phyloP scores from a whole-genome alignment of 2,113 vertebrate species.

The Alces alces region DNA sequence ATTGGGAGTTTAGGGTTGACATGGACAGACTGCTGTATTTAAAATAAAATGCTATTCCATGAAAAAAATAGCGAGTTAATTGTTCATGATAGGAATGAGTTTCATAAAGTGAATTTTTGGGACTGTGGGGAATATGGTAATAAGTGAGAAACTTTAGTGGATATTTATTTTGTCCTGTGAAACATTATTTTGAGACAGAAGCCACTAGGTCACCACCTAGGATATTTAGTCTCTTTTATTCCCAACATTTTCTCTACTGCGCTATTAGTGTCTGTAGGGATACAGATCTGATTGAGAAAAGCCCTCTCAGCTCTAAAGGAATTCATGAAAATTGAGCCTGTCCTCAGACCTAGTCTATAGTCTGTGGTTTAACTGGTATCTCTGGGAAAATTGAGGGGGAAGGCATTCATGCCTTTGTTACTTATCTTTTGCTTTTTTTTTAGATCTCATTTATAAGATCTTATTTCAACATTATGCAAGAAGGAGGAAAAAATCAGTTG shows the following conservation, averaged over 20 bases:
- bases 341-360: background rate
- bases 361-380: background rate
- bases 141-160: background rate
- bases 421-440: background rate
- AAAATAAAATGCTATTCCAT: background rate
- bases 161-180: background rate
- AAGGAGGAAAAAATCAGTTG: background rate
- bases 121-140: background rate
- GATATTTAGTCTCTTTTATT: background rate
- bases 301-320: background rate
- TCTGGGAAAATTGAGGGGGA: background rate
- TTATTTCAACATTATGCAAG: background rate
- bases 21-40: background rate
- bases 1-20: background rate
- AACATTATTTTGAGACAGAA: background rate
- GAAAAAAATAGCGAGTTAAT: background rate
- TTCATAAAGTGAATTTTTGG: background rate
- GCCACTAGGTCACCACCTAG: background rate
- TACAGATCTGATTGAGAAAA: background rate
- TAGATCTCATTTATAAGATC: background rate
- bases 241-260: background rate
- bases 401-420: background rate
- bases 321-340: background rate
- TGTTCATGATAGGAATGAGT: background rate
- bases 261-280: background rate